Base-by-base conservation (phyloP, 2,888 invertebrate genomes). In the Microchrysa polita region DNA sequence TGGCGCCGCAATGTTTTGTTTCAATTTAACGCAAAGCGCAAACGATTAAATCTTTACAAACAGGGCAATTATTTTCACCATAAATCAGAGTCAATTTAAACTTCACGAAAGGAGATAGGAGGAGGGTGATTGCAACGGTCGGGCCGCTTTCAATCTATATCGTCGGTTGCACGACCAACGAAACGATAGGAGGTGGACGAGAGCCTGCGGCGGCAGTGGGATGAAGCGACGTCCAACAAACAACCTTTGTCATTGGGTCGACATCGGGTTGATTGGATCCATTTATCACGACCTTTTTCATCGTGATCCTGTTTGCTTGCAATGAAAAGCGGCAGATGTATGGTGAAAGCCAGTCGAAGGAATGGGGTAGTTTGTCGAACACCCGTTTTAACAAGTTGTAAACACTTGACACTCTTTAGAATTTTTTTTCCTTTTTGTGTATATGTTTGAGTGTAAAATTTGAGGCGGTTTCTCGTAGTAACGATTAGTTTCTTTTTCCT, bases 21-120 rank as follows among this genome's bases (percentile, higher is more conserved):
- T 69, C 69, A 69, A 57, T 69, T 69, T 69, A 69, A 40, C 57
- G 23, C 69, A 69, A 69, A 69, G 27, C 69, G 40, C n/a, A 18
- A 40, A 40, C 55, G 69, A 69, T 69, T 69, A 69, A 55, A 69
- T 69, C 57, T 57, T 34, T 34, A 79, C 79, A 81, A 79, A 81
- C 80, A 79, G 80, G n/a, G 81, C 80, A 81, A 82, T 82, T 82
- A 82, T 82, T 80, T 81, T 80, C 82, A 80, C 82, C 80, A 82
- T 81, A 82, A 82, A 82, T 81, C 82, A 82, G 79, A 75, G 76
- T 76, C 77, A 76, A 69, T 69, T 69, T 27, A 57, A 69, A 67
- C 16, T 23, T n/a, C 20, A 59, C 22, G 2, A 27, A 59, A 34
- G 27, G n/a, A n/a, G n/a, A n/a, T n/a, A 34, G 27, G 27, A 2